Percentiles rank a stretch among this genome's conserved stretches.
Conservation (phyloP, 2,888 invertebrate species). For the Danaus chrysippus region DNA sequence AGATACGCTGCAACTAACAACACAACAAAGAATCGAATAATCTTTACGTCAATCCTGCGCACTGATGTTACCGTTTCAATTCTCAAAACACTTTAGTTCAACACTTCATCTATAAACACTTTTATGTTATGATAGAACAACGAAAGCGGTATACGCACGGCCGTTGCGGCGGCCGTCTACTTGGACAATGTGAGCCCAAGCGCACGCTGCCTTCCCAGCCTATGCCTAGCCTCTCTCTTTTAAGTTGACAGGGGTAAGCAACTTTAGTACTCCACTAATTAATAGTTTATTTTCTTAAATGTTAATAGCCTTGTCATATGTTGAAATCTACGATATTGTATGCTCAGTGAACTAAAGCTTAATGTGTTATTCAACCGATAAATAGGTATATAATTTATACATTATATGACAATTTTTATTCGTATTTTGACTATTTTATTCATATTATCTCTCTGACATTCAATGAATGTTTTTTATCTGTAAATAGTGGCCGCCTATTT, state of each 20-base stretch:
- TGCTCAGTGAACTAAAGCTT: not conserved
- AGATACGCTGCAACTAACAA: constrained; percentile 24
- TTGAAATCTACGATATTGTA: constrained; percentile 3
- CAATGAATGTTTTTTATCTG: no score
- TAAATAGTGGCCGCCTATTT: no score
- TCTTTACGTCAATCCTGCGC: constrained; percentile 43
- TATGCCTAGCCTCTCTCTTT: constrained; percentile 75
- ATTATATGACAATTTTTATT: no score
- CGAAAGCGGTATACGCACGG: constrained; percentile 62
- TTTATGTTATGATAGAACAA: constrained; percentile 21
- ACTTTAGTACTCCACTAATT: constrained; percentile 23
- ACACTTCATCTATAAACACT: constrained; percentile 34
- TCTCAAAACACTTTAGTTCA: constrained; percentile 40
- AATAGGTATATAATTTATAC: not conserved
- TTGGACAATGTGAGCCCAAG: constrained; percentile 71
- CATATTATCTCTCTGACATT: no score
- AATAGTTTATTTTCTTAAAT: constrained; percentile 21
- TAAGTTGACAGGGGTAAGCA: constrained; percentile 47
- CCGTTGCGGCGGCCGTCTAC: constrained; percentile 67
- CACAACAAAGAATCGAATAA: constrained; percentile 35
- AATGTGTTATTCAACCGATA: not conserved
- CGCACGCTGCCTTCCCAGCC: constrained; percentile 61
- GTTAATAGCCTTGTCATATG: constrained; percentile 16
- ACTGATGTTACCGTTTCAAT: constrained; percentile 43
- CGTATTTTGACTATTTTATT: no score